These are phyloP conservation scores for Barbus barbus DNA, from an alignment of 2,113 vertebrate species.

Conservation along the genomic window DNA sequence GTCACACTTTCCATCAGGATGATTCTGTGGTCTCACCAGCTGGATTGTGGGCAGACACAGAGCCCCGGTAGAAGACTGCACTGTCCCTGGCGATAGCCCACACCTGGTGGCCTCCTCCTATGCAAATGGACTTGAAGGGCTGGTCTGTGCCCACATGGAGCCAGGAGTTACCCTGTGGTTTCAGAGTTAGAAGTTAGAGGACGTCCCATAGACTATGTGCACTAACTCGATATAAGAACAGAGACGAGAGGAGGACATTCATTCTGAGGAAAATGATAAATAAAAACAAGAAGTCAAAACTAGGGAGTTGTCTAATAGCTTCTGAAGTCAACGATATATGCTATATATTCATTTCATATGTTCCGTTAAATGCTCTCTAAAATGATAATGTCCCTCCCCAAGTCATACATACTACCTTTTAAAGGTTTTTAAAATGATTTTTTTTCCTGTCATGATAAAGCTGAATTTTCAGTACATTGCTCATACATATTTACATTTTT, in stretches of 20 bases:
- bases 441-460: too few relatives aligned
- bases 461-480: too few relatives aligned
- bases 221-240: background rate
- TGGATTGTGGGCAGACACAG: constrained; percentile 86
- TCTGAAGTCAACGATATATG: background rate
- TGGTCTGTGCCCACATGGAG: constrained; percentile 96
- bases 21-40: constrained; percentile 77
- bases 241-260: background rate
- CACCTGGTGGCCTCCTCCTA: constrained; percentile 89
- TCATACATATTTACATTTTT: too few relatives aligned
- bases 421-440: too few relatives aligned
- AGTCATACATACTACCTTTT: too few relatives aligned
- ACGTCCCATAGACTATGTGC: background rate
- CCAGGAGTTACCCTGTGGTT: constrained; percentile 88
- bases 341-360: background rate
- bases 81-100: constrained; percentile 95
- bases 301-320: background rate
- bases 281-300: too few relatives aligned
- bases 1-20: background rate
- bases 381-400: too few relatives aligned
- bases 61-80: constrained; percentile 91
- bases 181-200: background rate
- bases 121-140: constrained; percentile 89
- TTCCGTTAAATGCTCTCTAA: background rate
- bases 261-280: too few relatives aligned